Percentiles rank a stretch among this genome's conserved stretches.
phyloP scores from a whole-genome alignment of 2,888 invertebrate genomes.

The Cryptophagus acutangulus region DNA sequence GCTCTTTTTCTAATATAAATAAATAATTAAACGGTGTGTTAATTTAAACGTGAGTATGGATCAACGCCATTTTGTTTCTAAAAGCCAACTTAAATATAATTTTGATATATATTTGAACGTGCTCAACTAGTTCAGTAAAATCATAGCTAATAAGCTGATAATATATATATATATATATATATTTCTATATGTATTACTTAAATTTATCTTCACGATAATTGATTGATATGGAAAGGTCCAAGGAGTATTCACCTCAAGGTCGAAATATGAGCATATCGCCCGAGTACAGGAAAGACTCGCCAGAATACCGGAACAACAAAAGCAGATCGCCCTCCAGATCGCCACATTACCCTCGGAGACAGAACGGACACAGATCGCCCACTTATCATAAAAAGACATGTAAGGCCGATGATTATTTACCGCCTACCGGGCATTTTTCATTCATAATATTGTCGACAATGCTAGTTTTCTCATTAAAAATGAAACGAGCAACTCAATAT shows the following conservation, averaged over 20 bases:
- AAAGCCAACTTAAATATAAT: too few species aligned
- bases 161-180: too few species aligned
- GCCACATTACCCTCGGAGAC: conserved; percentile 39
- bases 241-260: conserved; percentile 36
- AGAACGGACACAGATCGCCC: conserved; percentile 34
- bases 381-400: conserved; percentile 24
- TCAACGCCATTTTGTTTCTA: too few species aligned
- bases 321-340: conserved; percentile 43
- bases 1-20: too few species aligned
- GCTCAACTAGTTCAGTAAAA: too few species aligned
- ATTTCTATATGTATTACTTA: too few species aligned
- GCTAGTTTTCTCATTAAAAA: not conserved
- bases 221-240: too few species aligned
- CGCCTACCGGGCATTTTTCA: not conserved
- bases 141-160: too few species aligned
- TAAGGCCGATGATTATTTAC: conserved; percentile 5
- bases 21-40: too few species aligned
- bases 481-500: not conserved
- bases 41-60: too few species aligned
- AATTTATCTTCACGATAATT: too few species aligned
- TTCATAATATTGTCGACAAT: not conserved
- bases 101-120: too few species aligned
- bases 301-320: conserved; percentile 37
- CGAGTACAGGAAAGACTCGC: conserved; percentile 37
- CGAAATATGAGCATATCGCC: conserved; percentile 43